Evolutionary conservation across 2,113 vertebrate genomes (phyloP).

Genomic region (Delphinus delphis): DNA sequence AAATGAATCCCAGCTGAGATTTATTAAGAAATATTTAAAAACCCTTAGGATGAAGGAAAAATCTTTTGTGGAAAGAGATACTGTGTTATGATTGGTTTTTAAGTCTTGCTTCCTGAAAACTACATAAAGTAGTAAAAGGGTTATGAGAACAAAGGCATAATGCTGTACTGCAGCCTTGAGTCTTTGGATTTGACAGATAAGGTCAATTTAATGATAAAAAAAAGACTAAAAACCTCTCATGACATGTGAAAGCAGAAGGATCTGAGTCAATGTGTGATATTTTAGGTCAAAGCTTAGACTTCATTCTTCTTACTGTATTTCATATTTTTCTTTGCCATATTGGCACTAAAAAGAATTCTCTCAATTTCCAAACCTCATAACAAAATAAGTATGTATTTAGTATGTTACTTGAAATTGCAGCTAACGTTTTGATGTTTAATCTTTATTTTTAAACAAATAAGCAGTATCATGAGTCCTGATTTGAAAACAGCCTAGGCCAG

Average conservation of each 20-base stretch:
- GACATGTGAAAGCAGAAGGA: slow-evolving; percentile 56
- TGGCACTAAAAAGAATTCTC: slow-evolving; percentile 30
- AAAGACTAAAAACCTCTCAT: not conserved
- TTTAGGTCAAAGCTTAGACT: slow-evolving; percentile 49
- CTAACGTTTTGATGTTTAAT: slow-evolving; percentile 58
- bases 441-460: slow-evolving; percentile 70
- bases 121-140: slow-evolving; percentile 51
- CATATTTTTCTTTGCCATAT: slow-evolving; percentile 35
- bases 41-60: not conserved
- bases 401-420: slow-evolving; percentile 31
- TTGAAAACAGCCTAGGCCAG: slow-evolving; percentile 54
- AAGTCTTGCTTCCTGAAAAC: slow-evolving; percentile 58
- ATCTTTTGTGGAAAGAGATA: slow-evolving; percentile 6
- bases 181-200: slow-evolving; percentile 76
- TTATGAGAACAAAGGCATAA: slow-evolving; percentile 70
- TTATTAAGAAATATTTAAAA: slow-evolving; percentile 36
- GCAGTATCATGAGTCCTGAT: slow-evolving; percentile 40
- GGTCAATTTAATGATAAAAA: slow-evolving; percentile 70
- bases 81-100: slow-evolving; percentile 46
- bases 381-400: slow-evolving; percentile 67
- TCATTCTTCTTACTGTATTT: not conserved
- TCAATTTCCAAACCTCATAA: slow-evolving; percentile 38
- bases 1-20: not conserved
- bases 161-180: slow-evolving; percentile 63
- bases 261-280: slow-evolving; percentile 9